Evolutionary conservation across 2,113 vertebrate genomes (phyloP).

Genomic region (Caloenas nicobarica): DNA sequence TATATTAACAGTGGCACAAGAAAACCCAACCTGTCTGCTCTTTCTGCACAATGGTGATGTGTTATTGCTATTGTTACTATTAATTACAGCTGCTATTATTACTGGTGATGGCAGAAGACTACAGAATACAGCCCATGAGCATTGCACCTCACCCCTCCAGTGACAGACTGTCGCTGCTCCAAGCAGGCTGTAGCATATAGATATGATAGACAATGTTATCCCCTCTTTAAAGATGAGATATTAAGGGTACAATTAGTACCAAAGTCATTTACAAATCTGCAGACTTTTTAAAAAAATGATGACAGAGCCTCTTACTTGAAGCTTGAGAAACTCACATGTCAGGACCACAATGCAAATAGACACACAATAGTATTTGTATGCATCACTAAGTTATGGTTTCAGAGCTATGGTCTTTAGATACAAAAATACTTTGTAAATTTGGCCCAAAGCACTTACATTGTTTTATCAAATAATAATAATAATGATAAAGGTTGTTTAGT

Average conservation of each 20-base stretch:
- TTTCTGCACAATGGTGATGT: neutral
- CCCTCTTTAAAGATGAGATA: neutral
- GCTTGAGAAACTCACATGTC: accelerated
- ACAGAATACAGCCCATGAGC: neutral
- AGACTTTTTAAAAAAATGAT: neutral
- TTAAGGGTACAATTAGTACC: neutral
- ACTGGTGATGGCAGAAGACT: neutral
- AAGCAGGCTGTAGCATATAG: neutral
- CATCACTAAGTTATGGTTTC: neutral
- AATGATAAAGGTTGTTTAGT: neutral
- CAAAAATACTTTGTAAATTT: neutral
- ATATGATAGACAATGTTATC: neutral
- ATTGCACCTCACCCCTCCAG: too few relatives aligned
- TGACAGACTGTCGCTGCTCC: neutral
- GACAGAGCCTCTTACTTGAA: neutral
- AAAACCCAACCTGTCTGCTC: neutral
- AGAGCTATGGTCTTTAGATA: neutral
- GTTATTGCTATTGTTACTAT: neutral
- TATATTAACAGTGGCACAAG: neutral
- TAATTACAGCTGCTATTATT: neutral
- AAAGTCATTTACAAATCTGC: neutral
- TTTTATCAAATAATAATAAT: neutral
- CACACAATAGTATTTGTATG: neutral
- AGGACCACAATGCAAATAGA: neutral
- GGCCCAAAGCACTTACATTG: neutral